Evolutionary conservation across 2,888 invertebrate genomes (phyloP), one percentile per base, ranked within the genome.

Genomic region (Strigamia crassipes): DNA sequence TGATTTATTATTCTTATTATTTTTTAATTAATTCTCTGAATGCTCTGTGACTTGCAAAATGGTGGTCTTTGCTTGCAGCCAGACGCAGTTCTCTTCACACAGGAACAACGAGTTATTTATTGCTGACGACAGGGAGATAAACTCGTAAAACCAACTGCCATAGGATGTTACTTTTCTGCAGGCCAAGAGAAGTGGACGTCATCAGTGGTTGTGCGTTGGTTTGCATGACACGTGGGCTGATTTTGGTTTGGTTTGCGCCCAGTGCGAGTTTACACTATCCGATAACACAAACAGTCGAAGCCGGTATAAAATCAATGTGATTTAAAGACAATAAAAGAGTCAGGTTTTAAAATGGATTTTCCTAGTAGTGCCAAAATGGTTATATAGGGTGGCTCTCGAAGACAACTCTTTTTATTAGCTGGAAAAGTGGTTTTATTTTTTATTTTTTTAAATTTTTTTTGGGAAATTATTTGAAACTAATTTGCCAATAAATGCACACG

Each of bases 1-100:
- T 77, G 77, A 34, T 34, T 34, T 77, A 77, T 77, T 34, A 34
- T 77, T 77, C 31, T 77, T 77, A 77, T 34, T 27, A 51, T 51
- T 51, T 51, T 51, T 51, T n/a, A 51, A 51, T 51, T 51, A 51
- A 51, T n/a, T 51, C 51, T 51, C 2, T 51, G 51, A 51, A 51
- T 51, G 51, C n/a, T 51, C 34, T 51, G 51, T 51, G 51, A 51
- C 51, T 51, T 51, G 51, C 51, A 51, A 51, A 51, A 51, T 51
- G 51, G 51, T 15, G n/a, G 51, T 51, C 51, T 18, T n/a, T 3
- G n/a, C 15, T n/a, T n/a, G n/a, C n/a, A 51, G n/a, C 12, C 42
- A 51, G 51, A 51, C n/a, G 51, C 6, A 51, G 51, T 51, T 51
- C 51, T 51, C n/a, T n/a, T 51, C 13, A 51, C n/a, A 18, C 51